Conservation (phyloP, 2,888 invertebrate species). For the Drosophila macrothrix region DNA sequence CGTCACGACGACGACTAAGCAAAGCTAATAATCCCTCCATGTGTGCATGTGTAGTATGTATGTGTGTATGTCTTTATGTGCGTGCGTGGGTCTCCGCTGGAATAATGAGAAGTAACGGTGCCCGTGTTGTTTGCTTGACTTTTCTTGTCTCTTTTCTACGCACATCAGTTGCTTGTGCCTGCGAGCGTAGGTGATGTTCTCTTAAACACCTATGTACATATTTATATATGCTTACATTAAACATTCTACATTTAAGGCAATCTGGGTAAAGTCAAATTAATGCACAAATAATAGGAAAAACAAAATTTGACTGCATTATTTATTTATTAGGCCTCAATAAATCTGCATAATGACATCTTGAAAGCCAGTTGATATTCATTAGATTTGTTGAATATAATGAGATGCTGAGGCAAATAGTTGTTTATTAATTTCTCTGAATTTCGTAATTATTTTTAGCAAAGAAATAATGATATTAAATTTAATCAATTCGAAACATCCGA, state of each 20-base stretch:
- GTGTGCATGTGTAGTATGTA: constrained; percentile 2
- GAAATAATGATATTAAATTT: neutral
- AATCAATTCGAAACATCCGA: neutral
- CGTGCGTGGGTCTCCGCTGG: constrained; percentile 3
- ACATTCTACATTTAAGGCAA: neutral
- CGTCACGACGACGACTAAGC: constrained; percentile 18
- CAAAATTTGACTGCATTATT: neutral
- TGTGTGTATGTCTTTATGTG: neutral
- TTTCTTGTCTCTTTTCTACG: constrained; percentile 8
- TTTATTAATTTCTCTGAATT: neutral
- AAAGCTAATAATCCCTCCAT: constrained; percentile 38
- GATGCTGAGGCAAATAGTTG: neutral
- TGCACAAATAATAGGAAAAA: neutral
- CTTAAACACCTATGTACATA: neutral
- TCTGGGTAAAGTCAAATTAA: neutral
- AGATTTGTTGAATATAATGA: neutral
- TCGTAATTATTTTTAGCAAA: neutral
- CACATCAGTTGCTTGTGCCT: neutral
- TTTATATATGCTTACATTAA: neutral
- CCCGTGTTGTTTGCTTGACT: neutral
- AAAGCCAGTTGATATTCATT: neutral
- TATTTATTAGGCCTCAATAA: neutral
- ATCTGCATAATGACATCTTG: neutral
- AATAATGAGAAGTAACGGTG: constrained; percentile 20
- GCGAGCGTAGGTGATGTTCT: constrained; percentile 7